Base-by-base conservation (phyloP, 2,797 vertebrate genomes). In the Schizopygopsis malacanthus region DNA sequence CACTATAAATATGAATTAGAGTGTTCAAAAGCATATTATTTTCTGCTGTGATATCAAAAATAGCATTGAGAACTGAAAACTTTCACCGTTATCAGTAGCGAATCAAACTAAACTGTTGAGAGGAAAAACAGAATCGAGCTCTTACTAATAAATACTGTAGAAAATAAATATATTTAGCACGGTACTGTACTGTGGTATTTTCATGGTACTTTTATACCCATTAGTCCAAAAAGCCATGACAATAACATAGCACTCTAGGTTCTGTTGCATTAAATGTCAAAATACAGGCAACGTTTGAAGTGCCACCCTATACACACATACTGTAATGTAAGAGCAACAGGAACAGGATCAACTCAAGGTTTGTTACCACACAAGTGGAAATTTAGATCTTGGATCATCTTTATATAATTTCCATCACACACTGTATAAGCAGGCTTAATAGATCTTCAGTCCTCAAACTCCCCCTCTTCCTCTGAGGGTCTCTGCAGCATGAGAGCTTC, bases 401-500 rank as follows among this genome's bases (percentile, higher is more conserved):
- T 52, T 22, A 65, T 47, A 76, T 75, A 11, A 50, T 76, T 76
- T 50, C 22, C 61, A 82, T 65, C 45, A 20, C 37, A 10, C 15
- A 61, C 9, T 25, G 22, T 25, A 72, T 37, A 83, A 73, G 41
- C 22, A 47, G 45, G 56, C 79, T 45, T 86, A 39, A 76, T 80
- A 77, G 81, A 78, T 80, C 39, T 73, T 54, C 73, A 83, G 65
- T 71, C 13, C 22, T 82, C 67, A 56, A 12, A 20, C 59, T 45
- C 59, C 71, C 76, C 39, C 25, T 45, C 43, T 28, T 81, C 50
- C 72, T 69, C 37, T 56, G 75, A 82, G 71, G 16, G 50, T 43
- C 69, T 82, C 80, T 82, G 39, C 47, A 61, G 59, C 61, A 79
- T 76, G 80, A 88, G 75, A 83, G 76, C 47, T 72, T 81, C 78